These are phyloP conservation scores for Pica pica DNA, from an alignment of 2,113 vertebrate species.

Conservation along the genomic window DNA sequence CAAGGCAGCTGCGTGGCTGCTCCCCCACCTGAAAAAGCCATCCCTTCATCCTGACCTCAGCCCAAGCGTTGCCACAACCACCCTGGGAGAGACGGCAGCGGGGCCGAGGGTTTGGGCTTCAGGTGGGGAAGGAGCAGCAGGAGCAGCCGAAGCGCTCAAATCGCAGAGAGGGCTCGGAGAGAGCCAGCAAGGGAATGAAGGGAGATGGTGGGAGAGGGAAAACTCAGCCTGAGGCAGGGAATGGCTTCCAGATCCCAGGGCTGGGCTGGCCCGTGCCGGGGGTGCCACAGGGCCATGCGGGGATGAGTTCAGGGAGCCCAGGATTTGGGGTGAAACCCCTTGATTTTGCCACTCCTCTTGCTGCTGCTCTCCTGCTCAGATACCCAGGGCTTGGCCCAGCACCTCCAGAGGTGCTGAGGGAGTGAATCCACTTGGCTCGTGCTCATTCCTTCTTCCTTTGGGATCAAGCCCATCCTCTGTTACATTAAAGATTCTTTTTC, in stretches of 20 bases:
- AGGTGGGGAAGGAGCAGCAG: conserved; percentile 2
- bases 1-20: not conserved
- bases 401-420: not conserved
- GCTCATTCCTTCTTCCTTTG: not conserved
- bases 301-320: not conserved
- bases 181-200: not conserved
- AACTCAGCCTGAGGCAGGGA: not conserved
- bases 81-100: not conserved
- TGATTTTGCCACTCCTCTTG: not conserved
- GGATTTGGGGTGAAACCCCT: not conserved
- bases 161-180: not conserved
- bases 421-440: fast-evolving
- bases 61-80: conserved; percentile 9
- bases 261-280: fast-evolving
- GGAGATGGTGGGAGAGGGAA: not conserved
- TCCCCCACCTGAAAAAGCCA: not conserved
- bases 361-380: not conserved
- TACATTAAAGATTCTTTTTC: not conserved
- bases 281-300: fast-evolving
- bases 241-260: not conserved
- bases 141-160: not conserved
- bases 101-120: not conserved
- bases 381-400: not conserved
- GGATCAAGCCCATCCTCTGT: not conserved
- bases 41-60: conserved; percentile 17